Percentiles rank a stretch among this genome's conserved stretches.
Conservation (phyloP, 92 coral and sea anemone species). For the Parazoanthus swiftii region DNA sequence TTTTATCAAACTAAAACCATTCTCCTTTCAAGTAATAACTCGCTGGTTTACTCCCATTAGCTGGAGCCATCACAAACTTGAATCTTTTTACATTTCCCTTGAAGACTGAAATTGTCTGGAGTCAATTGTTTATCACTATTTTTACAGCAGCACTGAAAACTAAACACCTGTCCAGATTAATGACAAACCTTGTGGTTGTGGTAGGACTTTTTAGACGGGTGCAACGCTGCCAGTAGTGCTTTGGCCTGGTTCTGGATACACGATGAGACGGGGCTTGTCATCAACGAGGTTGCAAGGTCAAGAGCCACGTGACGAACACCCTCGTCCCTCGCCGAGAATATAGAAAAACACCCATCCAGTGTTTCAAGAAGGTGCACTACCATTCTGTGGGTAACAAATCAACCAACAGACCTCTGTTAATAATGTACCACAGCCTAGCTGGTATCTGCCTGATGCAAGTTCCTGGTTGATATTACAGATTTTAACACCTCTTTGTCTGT, state of each 20-base stretch:
- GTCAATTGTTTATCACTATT: too few species aligned
- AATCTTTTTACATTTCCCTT: too few species aligned
- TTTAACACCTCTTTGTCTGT: not conserved
- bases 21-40: too few species aligned
- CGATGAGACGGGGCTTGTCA: slow-evolving; percentile 87
- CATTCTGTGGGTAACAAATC: slow-evolving; percentile 53
- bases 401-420: not conserved
- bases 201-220: slow-evolving; percentile 84
- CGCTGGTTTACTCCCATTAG: too few species aligned
- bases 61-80: too few species aligned
- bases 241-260: slow-evolving; percentile 91
- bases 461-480: not conserved
- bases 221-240: slow-evolving; percentile 85
- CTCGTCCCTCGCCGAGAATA: slow-evolving; percentile 71
- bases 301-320: slow-evolving; percentile 65
- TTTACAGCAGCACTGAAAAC: too few species aligned
- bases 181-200: slow-evolving; percentile 94
- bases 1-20: too few species aligned
- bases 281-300: slow-evolving; percentile 81
- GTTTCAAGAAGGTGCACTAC: slow-evolving; percentile 85
- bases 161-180: not conserved
- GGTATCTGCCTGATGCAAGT: not conserved
- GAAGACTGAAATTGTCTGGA: too few species aligned
- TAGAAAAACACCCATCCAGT: slow-evolving; percentile 91
- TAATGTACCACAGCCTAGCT: not conserved